Percentiles rank a stretch among this genome's conserved stretches.
Conservation (phyloP, 2,113 vertebrate genomes). For the Triplophysa dalaica region DNA sequence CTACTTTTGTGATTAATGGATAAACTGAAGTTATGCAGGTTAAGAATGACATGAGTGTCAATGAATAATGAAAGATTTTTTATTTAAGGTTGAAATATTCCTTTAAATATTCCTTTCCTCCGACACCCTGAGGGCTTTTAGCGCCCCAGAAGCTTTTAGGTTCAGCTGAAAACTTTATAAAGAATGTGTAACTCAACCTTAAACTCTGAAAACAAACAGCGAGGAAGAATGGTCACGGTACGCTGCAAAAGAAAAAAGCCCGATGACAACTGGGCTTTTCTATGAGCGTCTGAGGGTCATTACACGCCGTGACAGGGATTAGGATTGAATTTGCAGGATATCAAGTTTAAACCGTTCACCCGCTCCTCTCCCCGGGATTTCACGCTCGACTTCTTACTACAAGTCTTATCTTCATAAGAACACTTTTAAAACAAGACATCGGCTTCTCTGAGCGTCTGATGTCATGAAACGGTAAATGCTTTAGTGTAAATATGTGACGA, state of each 20-base stretch:
- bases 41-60: neutral
- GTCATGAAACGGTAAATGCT: conserved; percentile 31
- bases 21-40: no score
- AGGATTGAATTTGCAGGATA: conserved; percentile 38
- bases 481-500: neutral
- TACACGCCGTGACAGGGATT: conserved; percentile 39
- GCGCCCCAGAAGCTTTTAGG: conserved; percentile 50
- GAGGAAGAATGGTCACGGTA: conserved; percentile 33
- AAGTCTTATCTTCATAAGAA: conserved; percentile 20
- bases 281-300: conserved; percentile 30
- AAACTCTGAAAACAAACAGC: neutral
- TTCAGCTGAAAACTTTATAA: conserved; percentile 35
- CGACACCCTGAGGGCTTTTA: conserved; percentile 55
- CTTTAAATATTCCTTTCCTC: conserved; percentile 10
- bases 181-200: conserved; percentile 17
- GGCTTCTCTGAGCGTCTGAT: conserved; percentile 36
- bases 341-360: conserved; percentile 37
- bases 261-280: conserved; percentile 28
- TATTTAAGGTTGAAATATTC: neutral
- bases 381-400: conserved; percentile 37
- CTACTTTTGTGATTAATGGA: no score
- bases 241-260: conserved; percentile 24
- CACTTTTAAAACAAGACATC: conserved; percentile 40
- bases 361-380: conserved; percentile 35
- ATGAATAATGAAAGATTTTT: neutral